Conservation (phyloP, 2,113 vertebrate species). For the Calonectris borealis region DNA sequence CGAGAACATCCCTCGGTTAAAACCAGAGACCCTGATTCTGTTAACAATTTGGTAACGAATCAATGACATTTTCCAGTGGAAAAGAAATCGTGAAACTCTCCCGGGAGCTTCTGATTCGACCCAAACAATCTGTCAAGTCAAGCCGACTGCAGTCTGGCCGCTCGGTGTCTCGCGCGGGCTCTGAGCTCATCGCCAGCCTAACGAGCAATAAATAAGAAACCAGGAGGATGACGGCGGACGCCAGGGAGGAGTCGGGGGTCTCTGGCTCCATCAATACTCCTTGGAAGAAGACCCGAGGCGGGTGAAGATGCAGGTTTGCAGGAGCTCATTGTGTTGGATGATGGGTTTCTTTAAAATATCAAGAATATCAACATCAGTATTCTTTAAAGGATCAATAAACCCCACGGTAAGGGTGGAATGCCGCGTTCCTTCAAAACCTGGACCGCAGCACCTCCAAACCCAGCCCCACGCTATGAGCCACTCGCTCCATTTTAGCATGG, state of each 20-base stretch:
- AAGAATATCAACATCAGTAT: neutral
- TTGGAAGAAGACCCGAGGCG: neutral
- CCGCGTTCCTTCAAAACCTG: neutral
- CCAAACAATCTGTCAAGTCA: neutral
- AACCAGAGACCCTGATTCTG: neutral
- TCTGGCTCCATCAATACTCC: neutral
- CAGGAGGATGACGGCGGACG: rapidly evolving
- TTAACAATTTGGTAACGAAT: conserved; percentile 23
- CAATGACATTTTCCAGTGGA: conserved; percentile 29
- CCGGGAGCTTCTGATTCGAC: neutral
- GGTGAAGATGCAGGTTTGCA: neutral
- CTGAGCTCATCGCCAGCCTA: conserved; percentile 21
- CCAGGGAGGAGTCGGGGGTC: neutral
- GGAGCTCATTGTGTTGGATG: neutral
- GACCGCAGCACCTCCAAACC: neutral
- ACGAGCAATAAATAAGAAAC: neutral
- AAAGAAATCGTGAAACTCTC: conserved; percentile 44
- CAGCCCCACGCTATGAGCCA: neutral
- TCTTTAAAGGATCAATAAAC: neutral
- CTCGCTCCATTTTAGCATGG: rapidly evolving
- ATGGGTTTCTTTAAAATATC: neutral
- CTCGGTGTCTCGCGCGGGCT: neutral
- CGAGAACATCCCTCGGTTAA: neutral
- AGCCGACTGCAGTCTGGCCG: neutral
- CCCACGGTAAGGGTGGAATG: neutral